Evolutionary conservation across 2,888 invertebrate species (phyloP).

Genomic region (Acanthosoma haemorrhoidale): DNA sequence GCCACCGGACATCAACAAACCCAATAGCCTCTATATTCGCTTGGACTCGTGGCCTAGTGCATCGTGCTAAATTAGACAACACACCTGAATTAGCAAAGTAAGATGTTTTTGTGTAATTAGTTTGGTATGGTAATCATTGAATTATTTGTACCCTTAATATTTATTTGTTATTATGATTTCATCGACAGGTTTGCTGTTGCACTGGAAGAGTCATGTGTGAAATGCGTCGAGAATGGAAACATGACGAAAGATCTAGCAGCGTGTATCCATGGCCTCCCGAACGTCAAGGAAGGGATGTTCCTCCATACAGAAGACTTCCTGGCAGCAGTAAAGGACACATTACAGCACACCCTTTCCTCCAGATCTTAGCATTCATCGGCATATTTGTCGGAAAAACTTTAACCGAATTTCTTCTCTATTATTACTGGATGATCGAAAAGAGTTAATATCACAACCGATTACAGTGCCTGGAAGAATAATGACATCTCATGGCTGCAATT

Average conservation of each 20-base stretch:
- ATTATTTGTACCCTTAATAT: background rate
- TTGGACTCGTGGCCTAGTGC: conserved; percentile 79
- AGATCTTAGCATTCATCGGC: background rate
- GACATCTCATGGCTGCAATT: too few relatives aligned
- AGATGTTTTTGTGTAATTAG: background rate
- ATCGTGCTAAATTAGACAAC: conserved; percentile 74
- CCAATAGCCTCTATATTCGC: conserved; percentile 88
- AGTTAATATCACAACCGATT: too few relatives aligned
- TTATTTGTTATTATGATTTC: background rate
- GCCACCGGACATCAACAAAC: conserved; percentile 80
- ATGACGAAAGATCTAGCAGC: conserved; percentile 86
- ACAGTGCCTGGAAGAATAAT: too few relatives aligned
- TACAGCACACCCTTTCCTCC: background rate
- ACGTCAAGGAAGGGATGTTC: conserved; percentile 76
- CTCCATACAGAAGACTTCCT: conserved; percentile 82
- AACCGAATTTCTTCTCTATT: background rate
- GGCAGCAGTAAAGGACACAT: conserved; percentile 50
- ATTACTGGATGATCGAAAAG: background rate
- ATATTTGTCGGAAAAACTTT: background rate
- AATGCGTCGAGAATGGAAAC: conserved; percentile 73
- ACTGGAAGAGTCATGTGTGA: conserved; percentile 77
- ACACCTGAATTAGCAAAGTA: conserved; percentile 64
- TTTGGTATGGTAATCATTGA: background rate
- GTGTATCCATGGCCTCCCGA: conserved; percentile 76
- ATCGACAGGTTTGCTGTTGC: conserved; percentile 58